Evolutionary conservation across 2,797 vertebrate genomes (phyloP), one percentile per base, ranked within the genome.

Genomic region (Urocyon cinereoargenteus): DNA sequence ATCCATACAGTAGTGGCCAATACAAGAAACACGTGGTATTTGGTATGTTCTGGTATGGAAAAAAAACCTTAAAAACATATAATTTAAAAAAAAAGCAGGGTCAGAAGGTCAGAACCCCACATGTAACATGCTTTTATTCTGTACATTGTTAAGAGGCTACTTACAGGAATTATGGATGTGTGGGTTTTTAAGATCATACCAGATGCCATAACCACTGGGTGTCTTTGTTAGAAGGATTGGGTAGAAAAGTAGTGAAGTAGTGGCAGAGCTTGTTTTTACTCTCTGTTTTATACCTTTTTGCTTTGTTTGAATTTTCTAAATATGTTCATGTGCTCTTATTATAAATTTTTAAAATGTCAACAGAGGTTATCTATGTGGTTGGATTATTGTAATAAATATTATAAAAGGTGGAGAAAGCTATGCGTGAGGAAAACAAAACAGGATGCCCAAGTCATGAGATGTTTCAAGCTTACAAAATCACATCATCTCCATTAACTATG

Each of bases 361-460:
- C 90, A 97, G 85, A 96, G 96, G 92, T 97, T 97, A 97, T 96
- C 90, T 96, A 19, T 90, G 77, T 94, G 57, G 87, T 92, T 18
- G 59, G 77, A 97, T 95, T 96, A 94, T 62, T 86, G n/a, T 88
- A 92, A 96, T 97, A 97, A 98, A 96, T 97, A 95, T 93, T 98
- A 95, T 96, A 97, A 96, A 88, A 96, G 91, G 64, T 93, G 22
- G 64, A 96, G 92, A 88, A 81, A 90, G 87, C 31, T 96, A 81
- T 90, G 91, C 87, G 55, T 70, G 19, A 22, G 31, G 91, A 92
- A 96, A 83, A 92, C 22, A 85, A 97, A 97, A 90, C 51, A 40
- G 57, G 18, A 94, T 61, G 53, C 34, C 51, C 36, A 87, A 61
- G 68, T 31, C 34, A 82, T 89, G 55, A 94, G 55, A 89, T 22